Percentiles rank a stretch among this genome's conserved stretches.
Evolutionary conservation across 2,797 vertebrate species (phyloP).

Genomic region (Neosilurus hyrtlii): DNA sequence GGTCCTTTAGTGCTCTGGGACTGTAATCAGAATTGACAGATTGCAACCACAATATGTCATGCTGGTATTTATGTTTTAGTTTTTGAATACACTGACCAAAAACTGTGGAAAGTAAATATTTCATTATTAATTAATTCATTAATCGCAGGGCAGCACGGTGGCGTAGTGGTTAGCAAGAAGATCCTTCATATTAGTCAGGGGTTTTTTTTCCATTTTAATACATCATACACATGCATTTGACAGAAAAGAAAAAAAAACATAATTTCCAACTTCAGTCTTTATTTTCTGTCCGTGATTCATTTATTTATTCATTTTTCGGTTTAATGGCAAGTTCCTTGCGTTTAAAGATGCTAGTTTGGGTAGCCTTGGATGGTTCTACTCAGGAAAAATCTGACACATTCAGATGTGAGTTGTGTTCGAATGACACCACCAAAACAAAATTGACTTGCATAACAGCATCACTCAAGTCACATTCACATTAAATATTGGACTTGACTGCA

Average conservation of each 20-base stretch:
- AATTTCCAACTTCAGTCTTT: not conserved
- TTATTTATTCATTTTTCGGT: not conserved
- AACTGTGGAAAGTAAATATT: not conserved
- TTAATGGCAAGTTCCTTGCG: not conserved
- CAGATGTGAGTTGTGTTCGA: not conserved
- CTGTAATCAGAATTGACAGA: not conserved
- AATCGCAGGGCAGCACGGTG: too few relatives aligned
- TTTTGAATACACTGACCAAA: not conserved
- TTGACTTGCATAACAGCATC: too few relatives aligned
- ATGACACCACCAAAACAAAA: not conserved
- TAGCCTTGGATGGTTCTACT: not conserved
- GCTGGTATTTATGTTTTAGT: not conserved
- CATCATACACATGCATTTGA: not conserved
- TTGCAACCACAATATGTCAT: not conserved
- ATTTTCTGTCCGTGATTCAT: not conserved
- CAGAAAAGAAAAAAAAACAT: not conserved
- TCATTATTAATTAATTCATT: too few relatives aligned
- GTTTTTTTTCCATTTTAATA: not conserved
- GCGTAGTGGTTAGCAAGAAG: too few relatives aligned
- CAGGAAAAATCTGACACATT: not conserved
- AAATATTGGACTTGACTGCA: not conserved
- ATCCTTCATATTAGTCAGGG: not conserved
- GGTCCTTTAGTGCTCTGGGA: not conserved
- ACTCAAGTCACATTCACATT: not conserved
- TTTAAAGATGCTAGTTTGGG: not conserved